These are phyloP conservation scores for Agrilus cyanescens DNA, from an alignment of 2,888 invertebrate species.

Conservation along the genomic window DNA sequence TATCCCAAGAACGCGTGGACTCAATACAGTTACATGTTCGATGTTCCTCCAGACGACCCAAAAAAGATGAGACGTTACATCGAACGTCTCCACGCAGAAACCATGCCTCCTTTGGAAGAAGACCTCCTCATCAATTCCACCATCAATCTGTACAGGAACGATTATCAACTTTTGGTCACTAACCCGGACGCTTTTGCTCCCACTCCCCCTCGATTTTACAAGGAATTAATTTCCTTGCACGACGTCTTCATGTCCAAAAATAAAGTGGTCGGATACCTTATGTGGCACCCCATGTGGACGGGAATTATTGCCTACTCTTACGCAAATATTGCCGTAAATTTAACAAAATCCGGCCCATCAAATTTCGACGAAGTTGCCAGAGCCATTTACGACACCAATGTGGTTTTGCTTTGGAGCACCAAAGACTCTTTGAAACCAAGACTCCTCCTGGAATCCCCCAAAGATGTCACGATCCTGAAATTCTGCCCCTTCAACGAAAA, in stretches of 20 bases:
- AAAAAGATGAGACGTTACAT: slow-evolving; percentile 24
- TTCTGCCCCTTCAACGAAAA: slow-evolving; percentile 61
- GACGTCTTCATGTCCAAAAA: slow-evolving; percentile 51
- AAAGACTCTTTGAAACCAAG: slow-evolving; percentile 57
- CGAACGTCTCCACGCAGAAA: slow-evolving; percentile 22
- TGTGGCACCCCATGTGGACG: slow-evolving; percentile 61
- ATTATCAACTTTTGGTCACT: slow-evolving; percentile 42
- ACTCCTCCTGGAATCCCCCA: slow-evolving; percentile 52
- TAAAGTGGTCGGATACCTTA: slow-evolving; percentile 51
- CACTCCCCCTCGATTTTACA: slow-evolving; percentile 32
- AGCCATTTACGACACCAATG: slow-evolving; percentile 49
- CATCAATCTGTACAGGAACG: slow-evolving; percentile 50
- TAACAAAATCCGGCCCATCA: slow-evolving; percentile 33
- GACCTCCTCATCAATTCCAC: slow-evolving; percentile 25
- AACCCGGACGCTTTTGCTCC: slow-evolving; percentile 3
- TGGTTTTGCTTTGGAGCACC: slow-evolving; percentile 65
- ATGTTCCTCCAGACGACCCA: slow-evolving; percentile 18
- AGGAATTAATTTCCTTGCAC: slow-evolving; percentile 52
- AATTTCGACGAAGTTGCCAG: slow-evolving; percentile 26
- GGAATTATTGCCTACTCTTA: slow-evolving; percentile 60
- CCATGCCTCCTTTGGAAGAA: slow-evolving; percentile 23
- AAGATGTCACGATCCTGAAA: slow-evolving; percentile 52
- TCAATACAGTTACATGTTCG: slow-evolving; percentile 45
- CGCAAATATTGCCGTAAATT: slow-evolving; percentile 43
- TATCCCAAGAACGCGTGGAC: slow-evolving; percentile 60